A percentile compares a stretch with the other conserved stretches of the same genome.
Evolutionary conservation across 1,140 invertebrate species (phyloP).

Genomic region (Anastatus disparis): DNA sequence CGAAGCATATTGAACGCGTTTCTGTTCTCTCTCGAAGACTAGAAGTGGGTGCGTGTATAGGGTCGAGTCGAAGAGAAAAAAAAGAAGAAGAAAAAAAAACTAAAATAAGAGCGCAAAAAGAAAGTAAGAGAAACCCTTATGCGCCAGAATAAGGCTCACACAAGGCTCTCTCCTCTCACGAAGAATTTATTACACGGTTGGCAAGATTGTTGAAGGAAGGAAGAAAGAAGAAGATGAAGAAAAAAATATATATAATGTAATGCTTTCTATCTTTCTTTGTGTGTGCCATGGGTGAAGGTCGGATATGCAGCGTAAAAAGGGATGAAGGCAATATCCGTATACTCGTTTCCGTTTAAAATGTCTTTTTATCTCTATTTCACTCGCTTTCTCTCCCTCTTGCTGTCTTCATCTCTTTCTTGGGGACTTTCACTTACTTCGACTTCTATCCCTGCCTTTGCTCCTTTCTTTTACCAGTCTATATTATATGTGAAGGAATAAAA

Average conservation of each 20-base stretch:
- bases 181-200: conserved; percentile 29
- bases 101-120: neutral
- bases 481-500: too few relatives aligned
- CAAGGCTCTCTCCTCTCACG: too few relatives aligned
- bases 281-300: neutral
- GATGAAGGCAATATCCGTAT: conserved; percentile 25
- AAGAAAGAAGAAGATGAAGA: too few relatives aligned
- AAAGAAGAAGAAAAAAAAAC: neutral
- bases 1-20: neutral
- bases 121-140: neutral
- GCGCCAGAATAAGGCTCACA: neutral
- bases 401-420: too few relatives aligned
- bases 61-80: neutral
- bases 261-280: neutral
- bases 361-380: conserved; percentile 1
- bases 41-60: neutral
- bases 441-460: too few relatives aligned
- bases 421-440: too few relatives aligned
- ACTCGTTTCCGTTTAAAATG: conserved; percentile 29
- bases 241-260: too few relatives aligned
- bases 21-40: neutral
- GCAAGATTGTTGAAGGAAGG: conserved; percentile 16
- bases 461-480: too few relatives aligned
- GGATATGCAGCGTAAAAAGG: conserved; percentile 19
- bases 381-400: too few relatives aligned